Conservation (phyloP, 2,797 vertebrate species). For the Bothrops alternatus region DNA sequence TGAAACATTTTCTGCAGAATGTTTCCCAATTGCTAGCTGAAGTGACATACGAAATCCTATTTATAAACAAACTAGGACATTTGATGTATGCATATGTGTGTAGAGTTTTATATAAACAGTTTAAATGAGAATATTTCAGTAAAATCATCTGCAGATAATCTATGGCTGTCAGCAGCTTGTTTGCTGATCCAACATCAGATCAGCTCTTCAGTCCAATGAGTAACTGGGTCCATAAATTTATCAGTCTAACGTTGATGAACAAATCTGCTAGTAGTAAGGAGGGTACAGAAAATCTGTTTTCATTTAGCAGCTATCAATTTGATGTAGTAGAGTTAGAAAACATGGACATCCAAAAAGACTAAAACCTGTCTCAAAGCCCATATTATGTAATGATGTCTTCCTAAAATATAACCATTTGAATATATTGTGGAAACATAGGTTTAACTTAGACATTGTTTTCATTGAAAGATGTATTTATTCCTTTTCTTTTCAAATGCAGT, state of each 20-base stretch:
- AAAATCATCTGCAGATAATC: neutral
- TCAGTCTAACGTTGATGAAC: neutral
- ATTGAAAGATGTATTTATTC: neutral
- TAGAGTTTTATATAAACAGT: neutral
- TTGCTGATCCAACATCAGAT: neutral
- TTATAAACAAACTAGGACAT: neutral
- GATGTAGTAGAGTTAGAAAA: neutral
- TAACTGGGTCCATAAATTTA: neutral
- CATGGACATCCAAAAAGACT: neutral
- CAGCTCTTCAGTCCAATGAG: neutral
- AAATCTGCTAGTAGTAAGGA: neutral
- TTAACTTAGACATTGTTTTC: neutral
- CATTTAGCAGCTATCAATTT: neutral
- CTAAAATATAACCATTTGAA: neutral
- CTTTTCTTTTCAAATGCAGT: neutral
- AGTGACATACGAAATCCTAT: neutral
- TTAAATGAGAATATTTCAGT: neutral
- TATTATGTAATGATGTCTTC: neutral
- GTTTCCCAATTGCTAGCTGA: neutral
- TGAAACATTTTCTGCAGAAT: neutral
- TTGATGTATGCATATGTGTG: neutral
- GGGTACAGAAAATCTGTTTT: neutral
- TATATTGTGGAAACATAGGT: neutral
- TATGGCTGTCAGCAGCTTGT: neutral
- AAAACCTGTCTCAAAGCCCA: neutral